phyloP scores from a whole-genome alignment of 2,113 vertebrate genomes.

The Mustelus asterias region DNA sequence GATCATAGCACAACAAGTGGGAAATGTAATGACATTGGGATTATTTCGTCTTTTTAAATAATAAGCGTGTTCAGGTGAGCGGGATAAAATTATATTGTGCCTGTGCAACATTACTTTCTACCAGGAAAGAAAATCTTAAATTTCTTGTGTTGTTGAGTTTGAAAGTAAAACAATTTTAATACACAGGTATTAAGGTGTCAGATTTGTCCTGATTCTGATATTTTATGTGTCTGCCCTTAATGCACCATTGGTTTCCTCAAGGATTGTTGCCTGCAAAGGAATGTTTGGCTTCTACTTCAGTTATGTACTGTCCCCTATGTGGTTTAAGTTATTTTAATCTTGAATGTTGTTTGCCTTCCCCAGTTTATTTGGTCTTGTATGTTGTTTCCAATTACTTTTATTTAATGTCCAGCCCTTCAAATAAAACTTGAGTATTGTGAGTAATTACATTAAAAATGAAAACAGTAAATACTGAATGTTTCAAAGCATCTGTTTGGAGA shows the following conservation, averaged over 20 bases:
- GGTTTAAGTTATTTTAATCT: not conserved
- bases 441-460: no score
- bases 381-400: not conserved
- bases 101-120: not conserved
- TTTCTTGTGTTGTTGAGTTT: not conserved
- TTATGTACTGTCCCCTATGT: not conserved
- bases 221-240: slow-evolving; percentile 7
- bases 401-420: not conserved
- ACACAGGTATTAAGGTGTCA: not conserved
- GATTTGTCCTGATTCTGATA: not conserved
- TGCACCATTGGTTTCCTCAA: not conserved
- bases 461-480: no score
- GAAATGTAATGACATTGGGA: not conserved
- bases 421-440: not conserved
- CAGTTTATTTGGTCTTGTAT: not conserved
- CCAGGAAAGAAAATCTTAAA: not conserved
- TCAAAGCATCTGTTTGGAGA: no score
- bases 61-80: not conserved
- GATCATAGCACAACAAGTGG: not conserved
- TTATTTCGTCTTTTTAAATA: not conserved
- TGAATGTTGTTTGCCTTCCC: not conserved
- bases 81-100: not conserved
- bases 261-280: not conserved
- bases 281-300: slow-evolving; percentile 13
- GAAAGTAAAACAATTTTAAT: not conserved